Evolutionary conservation across 2,113 vertebrate genomes (phyloP), one percentile per base, ranked within the genome.

Genomic region (Archocentrus centrarchus): DNA sequence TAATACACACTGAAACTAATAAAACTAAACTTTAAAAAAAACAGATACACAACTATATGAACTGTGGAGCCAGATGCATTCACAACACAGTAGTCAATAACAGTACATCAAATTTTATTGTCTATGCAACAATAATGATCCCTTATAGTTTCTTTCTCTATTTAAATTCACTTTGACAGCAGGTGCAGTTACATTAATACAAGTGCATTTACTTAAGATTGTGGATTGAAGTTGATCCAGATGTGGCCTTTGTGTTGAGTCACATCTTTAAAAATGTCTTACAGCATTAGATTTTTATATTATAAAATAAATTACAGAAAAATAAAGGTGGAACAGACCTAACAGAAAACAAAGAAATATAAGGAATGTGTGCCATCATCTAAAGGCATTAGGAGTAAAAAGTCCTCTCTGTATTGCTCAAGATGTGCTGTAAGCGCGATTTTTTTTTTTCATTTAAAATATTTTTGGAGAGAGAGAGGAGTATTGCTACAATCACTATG

Each of bases 241-340:
- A 75, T 17, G 59, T 60, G 18, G 44, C 30, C 75, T 83, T 53
- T 18, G n/a, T 8, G 22, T 30, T 1, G 22, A 82, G 79, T 59
- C 63, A 22, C 0, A 11, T 84, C 47, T 84, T 64, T 58, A 41
- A 77, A 89, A 81, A 75, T 4, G 68, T 83, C 35, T 84, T 81
- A 50, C 79, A 91, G 80, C 75, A 84, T 86, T 32, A 88, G 81
- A 87, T 92, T 90, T 93, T 80, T 83, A 85, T 30, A 90, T 89
- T 75, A 91, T 75, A 80, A 91, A 93, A 93, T 95, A 95, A 95
- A 93, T 95, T 93, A 95, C 60, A 90, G 41, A 59, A 4, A 79
- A 82, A 91, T 86, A 73, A 18, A 60, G 5, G 22, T 2, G 55
- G 35, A 35, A 55, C 44, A 60, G 83, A 86, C 82, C 80, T 30